Percentiles rank a stretch among this genome's conserved stretches.
These are phyloP conservation scores for Acanthochromis polyacanthus DNA, from an alignment of 2,113 vertebrate species.

Conservation along the genomic window DNA sequence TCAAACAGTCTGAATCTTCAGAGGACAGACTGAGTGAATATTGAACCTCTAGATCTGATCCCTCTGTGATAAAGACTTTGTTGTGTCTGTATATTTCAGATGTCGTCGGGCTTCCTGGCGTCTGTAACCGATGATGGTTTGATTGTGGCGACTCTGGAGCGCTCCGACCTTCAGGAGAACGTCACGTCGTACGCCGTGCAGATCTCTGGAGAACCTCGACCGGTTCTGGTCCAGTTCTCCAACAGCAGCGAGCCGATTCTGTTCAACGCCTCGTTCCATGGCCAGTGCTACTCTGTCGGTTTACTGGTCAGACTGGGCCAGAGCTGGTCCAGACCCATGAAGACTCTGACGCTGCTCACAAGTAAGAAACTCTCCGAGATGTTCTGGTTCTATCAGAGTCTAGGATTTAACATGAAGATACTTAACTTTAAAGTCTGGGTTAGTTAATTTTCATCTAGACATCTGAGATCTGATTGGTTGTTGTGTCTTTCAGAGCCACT, in stretches of 20 bases:
- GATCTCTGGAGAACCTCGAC: conserved; percentile 91
- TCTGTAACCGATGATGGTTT: conserved; percentile 84
- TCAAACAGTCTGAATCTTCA: too few relatives aligned
- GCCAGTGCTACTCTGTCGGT: conserved; percentile 91
- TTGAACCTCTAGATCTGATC: too few relatives aligned
- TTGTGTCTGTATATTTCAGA: conserved; percentile 73
- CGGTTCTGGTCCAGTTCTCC: conserved; percentile 88
- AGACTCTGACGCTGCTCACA: conserved; percentile 90
- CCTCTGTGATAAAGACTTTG: too few relatives aligned
- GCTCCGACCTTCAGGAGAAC: conserved; percentile 86
- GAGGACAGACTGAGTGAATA: too few relatives aligned
- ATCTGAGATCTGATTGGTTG: background rate
- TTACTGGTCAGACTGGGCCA: conserved; percentile 86
- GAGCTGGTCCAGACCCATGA: conserved; percentile 86
- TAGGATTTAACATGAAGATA: too few relatives aligned
- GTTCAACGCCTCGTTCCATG: conserved; percentile 92
- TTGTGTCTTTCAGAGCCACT: conserved; percentile 87
- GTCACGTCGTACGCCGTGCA: conserved; percentile 89
- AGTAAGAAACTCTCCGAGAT: conserved; percentile 76
- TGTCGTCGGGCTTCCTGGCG: conserved; percentile 84
- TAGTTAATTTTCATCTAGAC: too few relatives aligned
- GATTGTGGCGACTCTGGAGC: conserved; percentile 87
- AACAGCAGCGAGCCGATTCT: conserved; percentile 86
- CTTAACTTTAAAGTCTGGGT: too few relatives aligned
- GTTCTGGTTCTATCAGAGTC: too few relatives aligned